phyloP scores from a whole-genome alignment of 2,888 invertebrate genomes.

The Drosophila niveifrons region DNA sequence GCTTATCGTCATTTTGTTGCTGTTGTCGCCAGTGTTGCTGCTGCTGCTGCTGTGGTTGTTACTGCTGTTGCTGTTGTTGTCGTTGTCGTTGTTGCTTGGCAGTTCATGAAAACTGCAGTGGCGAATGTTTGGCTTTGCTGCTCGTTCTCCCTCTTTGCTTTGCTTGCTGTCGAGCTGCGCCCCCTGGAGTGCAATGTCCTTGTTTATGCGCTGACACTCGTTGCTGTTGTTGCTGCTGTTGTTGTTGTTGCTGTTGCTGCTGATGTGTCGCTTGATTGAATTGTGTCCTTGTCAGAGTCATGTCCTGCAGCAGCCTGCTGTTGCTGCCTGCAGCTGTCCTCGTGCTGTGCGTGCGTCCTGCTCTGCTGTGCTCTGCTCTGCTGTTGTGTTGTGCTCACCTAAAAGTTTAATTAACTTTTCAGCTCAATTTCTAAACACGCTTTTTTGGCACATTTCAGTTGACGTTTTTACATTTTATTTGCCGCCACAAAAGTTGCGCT shows the following conservation, averaged over 20 bases:
- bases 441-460: conserved; percentile 19
- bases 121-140: conserved; percentile 65
- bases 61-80: conserved; percentile 30
- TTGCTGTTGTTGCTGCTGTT: conserved; percentile 25
- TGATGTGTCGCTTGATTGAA: conserved; percentile 73
- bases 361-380: not conserved
- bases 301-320: conserved; percentile 53
- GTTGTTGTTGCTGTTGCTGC: conserved; percentile 33
- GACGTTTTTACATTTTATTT: conserved; percentile 21
- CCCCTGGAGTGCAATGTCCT: conserved; percentile 81
- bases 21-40: conserved; percentile 22
- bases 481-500: conserved; percentile 18
- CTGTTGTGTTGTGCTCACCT: conserved; percentile 29
- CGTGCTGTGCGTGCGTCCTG: conserved; percentile 33
- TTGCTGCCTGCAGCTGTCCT: conserved; percentile 6
- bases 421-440: conserved; percentile 66
- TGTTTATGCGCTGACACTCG: conserved; percentile 75
- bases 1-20: conserved; percentile 76
- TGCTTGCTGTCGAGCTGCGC: conserved; percentile 41
- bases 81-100: conserved; percentile 49
- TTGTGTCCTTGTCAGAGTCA: conserved; percentile 76
- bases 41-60: conserved; percentile 59
- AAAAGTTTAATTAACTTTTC: conserved; percentile 75
- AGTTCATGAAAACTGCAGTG: conserved; percentile 79
- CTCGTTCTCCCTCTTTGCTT: conserved; percentile 22